phyloP scores from a whole-genome alignment of 1,140 invertebrate genomes.

The Ips typographus region DNA sequence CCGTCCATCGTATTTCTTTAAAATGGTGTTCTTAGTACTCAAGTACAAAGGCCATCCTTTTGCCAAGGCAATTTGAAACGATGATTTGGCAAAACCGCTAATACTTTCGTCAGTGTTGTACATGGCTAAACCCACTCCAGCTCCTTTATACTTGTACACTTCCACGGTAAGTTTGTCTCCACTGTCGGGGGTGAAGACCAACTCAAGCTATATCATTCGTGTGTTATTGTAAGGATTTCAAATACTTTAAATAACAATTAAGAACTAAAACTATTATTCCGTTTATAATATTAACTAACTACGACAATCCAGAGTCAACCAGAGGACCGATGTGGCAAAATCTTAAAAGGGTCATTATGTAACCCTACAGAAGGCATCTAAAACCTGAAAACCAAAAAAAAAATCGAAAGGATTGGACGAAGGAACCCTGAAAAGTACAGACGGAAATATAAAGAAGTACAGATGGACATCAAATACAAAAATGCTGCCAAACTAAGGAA shows the following conservation, averaged over 20 bases:
- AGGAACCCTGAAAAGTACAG: too few relatives aligned
- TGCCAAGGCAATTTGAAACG: constrained; percentile 79
- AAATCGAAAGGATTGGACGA: too few relatives aligned
- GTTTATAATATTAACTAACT: too few relatives aligned
- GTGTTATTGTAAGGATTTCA: neutral
- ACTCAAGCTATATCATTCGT: constrained; percentile 59
- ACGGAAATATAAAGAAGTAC: too few relatives aligned
- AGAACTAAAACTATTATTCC: neutral
- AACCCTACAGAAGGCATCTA: too few relatives aligned
- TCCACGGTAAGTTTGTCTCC: constrained; percentile 58
- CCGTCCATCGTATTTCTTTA: constrained; percentile 88
- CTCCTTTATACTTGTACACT: constrained; percentile 73
- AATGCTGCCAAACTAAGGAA: too few relatives aligned
- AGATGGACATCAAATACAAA: too few relatives aligned
- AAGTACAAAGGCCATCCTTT: constrained; percentile 84
- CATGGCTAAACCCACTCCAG: constrained; percentile 82
- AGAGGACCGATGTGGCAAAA: too few relatives aligned
- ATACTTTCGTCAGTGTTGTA: constrained; percentile 91
- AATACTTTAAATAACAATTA: neutral
- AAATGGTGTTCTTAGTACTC: constrained; percentile 90
- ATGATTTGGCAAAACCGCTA: constrained; percentile 78
- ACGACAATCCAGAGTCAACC: too few relatives aligned
- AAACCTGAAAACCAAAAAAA: too few relatives aligned
- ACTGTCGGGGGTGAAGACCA: constrained; percentile 65
- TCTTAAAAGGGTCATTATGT: too few relatives aligned